Percentiles rank a stretch among this genome's conserved stretches.
Conservation (phyloP, 1,140 invertebrate species). For the Drosophila biarmipes region DNA sequence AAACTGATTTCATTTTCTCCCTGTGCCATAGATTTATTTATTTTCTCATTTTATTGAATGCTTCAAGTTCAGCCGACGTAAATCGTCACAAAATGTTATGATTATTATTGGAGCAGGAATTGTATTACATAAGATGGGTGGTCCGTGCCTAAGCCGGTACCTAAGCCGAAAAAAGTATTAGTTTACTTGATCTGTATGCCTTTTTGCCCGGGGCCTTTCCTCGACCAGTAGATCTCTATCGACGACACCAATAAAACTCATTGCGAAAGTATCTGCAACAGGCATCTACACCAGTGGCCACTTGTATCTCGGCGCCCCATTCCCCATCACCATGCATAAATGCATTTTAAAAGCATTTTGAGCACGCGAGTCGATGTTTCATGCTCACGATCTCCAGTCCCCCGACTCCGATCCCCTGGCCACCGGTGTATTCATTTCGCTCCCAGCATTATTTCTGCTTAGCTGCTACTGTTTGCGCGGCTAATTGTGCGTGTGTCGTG, state of each 20-base stretch:
- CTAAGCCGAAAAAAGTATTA: neutral
- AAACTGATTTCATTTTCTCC: conserved; percentile 80
- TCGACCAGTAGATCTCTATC: conserved; percentile 42
- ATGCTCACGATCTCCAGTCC: conserved; percentile 14
- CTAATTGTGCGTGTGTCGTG: conserved; percentile 70
- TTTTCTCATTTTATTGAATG: conserved; percentile 74
- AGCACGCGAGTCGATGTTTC: conserved; percentile 44
- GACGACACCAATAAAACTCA: conserved; percentile 67
- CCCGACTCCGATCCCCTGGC: conserved; percentile 7
- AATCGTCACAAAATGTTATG: conserved; percentile 65
- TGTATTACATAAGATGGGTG: conserved; percentile 41
- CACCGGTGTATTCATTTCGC: conserved; percentile 43
- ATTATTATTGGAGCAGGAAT: conserved; percentile 43
- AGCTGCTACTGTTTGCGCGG: conserved; percentile 36
- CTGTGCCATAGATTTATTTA: conserved; percentile 74
- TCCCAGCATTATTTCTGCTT: conserved; percentile 41
- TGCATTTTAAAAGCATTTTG: conserved; percentile 69
- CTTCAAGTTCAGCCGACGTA: conserved; percentile 65
- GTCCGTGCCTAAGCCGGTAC: conserved; percentile 13
- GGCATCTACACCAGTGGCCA: conserved; percentile 47
- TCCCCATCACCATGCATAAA: conserved; percentile 57
- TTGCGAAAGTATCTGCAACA: conserved; percentile 69
- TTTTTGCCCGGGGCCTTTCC: neutral
- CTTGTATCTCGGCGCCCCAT: conserved; percentile 22
- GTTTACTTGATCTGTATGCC: neutral